Base-by-base conservation (phyloP, 1,140 invertebrate genomes). In the Gonioctena quinquepunctata region DNA sequence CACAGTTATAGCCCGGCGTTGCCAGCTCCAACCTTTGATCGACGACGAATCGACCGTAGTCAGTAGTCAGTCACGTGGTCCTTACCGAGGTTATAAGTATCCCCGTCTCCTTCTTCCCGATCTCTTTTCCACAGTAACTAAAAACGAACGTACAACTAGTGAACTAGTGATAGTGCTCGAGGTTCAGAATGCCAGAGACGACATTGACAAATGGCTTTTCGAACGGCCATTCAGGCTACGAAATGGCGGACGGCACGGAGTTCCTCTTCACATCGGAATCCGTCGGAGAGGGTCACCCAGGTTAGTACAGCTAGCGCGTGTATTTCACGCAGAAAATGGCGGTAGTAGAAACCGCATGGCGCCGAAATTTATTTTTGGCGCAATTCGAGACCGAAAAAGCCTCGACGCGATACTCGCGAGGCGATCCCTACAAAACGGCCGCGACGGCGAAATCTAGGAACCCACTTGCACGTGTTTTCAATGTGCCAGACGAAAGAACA, bases 201-300 rank as follows among this genome's bases (percentile, higher is more conserved):
- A 86, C 88, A 78, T 86, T 90, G 83, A 90, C 89, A 84, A 93
- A 93, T 86, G 91, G 92, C 83, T 91, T 90, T 82, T 86, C 86
- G 74, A 93, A 93, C 84, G 92, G 92, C 72, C 90, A 92, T 86
- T 80, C 85, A 86, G 72, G 63, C 21, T 90, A 89, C 82, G 93
- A 94, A 81, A 89, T 93, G 82, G 90, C 91, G 79, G 91, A 94
- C 83, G 92, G 90, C 79, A 93, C 94, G 77, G 90, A 91, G 76
- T 99, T 99, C 85, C 89, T 99, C 26, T 99, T 99, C 85, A 99
- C 97, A 56, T 99, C 97, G 21, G 98, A 99, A 88, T 99, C 96
- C 59, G 98, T 99, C 63, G 97, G 97, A 79, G 98, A 99, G 87
- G 97, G 97, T 78, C 97, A 99, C 88, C 97, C 98, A 88, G 93